Conservation (phyloP, 2,113 vertebrate species). For the Heptranchias perlo region DNA sequence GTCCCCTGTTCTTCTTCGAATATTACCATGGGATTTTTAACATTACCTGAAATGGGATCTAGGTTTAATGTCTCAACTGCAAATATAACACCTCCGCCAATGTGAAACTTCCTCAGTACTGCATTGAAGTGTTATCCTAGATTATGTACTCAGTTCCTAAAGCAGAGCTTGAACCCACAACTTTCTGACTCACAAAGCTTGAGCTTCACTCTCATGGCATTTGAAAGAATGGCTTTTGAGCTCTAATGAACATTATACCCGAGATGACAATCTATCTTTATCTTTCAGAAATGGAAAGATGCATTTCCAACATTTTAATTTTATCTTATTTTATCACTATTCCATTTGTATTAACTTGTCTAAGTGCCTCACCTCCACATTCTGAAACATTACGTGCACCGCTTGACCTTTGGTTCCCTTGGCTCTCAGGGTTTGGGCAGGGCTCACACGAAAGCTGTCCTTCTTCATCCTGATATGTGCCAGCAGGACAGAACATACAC, state of each 20-base stretch:
- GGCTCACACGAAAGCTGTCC: constrained; percentile 71
- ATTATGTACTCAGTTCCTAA: not conserved
- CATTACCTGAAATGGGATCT: not conserved
- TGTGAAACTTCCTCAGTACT: not conserved
- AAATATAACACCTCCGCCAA: not conserved
- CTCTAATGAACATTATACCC: not conserved
- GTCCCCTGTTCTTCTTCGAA: not conserved
- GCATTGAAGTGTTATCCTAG: not conserved
- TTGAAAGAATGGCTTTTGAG: not conserved
- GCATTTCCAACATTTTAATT: constrained; percentile 18
- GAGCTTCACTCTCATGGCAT: not conserved
- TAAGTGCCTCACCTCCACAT: constrained; percentile 65
- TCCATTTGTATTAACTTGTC: not conserved
- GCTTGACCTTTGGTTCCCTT: constrained; percentile 53
- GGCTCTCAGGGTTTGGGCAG: constrained; percentile 64
- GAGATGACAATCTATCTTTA: not conserved
- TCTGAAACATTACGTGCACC: constrained; percentile 67
- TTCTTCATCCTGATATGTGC: constrained; percentile 75
- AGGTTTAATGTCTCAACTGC: not conserved
- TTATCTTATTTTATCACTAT: not conserved
- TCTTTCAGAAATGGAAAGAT: not conserved
- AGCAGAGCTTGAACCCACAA: not conserved
- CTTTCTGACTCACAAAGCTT: not conserved
- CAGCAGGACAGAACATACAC: constrained; percentile 69
- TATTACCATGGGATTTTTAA: not conserved